A percentile compares a stretch with the other conserved stretches of the same genome.
phyloP scores from a whole-genome alignment of 1,140 invertebrate species.

The Lethrus apterus region DNA sequence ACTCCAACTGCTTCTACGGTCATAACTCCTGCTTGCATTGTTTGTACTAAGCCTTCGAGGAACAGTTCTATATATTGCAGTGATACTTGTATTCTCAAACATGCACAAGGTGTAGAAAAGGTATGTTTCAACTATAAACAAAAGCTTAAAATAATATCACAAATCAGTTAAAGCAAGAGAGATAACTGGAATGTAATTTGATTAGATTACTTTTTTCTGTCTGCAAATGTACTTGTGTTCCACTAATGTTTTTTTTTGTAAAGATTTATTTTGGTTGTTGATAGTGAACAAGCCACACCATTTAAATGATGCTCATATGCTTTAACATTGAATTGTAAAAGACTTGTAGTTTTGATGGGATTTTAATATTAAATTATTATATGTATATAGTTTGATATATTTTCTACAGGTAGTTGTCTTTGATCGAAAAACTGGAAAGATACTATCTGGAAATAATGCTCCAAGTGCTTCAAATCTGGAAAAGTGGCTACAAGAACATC shows the following conservation, averaged over 20 bases:
- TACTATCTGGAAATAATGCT: conserved; percentile 67
- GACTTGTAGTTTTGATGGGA: no score
- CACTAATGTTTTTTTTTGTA: no score
- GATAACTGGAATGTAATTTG: no score
- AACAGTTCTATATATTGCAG: conserved; percentile 78
- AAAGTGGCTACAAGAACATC: conserved; percentile 78
- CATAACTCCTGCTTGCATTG: conserved; percentile 50
- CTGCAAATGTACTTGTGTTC: no score
- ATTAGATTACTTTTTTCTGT: no score
- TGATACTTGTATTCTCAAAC: conserved; percentile 75
- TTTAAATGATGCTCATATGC: no score
- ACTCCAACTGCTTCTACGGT: background rate
- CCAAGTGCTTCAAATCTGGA: conserved; percentile 70
- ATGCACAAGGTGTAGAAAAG: conserved; percentile 63
- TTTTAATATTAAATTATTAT: conserved; percentile 2
- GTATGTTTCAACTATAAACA: no score
- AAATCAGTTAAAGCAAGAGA: no score
- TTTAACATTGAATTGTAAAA: no score
- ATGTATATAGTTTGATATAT: conserved; percentile 1
- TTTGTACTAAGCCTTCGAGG: conserved; percentile 64
- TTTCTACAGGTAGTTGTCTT: conserved; percentile 53
- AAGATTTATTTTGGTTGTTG: no score
- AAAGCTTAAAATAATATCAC: no score
- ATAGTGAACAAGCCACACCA: no score
- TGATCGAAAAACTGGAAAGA: conserved; percentile 68